These are phyloP conservation scores for Lagria hirta DNA, from an alignment of 2,888 invertebrate genomes.

Conservation along the genomic window DNA sequence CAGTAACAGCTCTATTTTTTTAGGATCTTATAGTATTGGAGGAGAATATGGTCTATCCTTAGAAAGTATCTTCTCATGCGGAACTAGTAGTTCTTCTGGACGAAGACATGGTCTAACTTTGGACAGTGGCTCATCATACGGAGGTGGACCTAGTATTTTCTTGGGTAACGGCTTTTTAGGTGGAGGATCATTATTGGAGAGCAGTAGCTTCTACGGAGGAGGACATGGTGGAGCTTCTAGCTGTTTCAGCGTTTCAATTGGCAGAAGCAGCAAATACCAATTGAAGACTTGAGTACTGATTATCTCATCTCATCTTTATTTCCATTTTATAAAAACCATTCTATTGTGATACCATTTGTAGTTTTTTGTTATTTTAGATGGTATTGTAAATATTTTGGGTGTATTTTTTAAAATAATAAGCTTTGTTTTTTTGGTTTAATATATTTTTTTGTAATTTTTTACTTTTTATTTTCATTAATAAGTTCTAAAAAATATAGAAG, in stretches of 20 bases:
- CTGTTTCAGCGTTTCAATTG: constrained; percentile 36
- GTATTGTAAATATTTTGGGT: constrained; percentile 28
- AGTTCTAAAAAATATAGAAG: too few relatives aligned
- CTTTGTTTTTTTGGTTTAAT: constrained; percentile 18
- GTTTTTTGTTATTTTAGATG: constrained; percentile 29
- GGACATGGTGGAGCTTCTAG: constrained; percentile 37
- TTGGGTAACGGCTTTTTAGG: constrained; percentile 11
- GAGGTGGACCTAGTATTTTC: constrained; percentile 13
- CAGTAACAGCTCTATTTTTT: too few relatives aligned
- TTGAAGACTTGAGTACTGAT: constrained; percentile 14
- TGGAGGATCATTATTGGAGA: constrained; percentile 9
- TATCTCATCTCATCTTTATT: constrained; percentile 24
- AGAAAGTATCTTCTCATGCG: not conserved
- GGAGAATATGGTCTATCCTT: constrained; percentile 13
- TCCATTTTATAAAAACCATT: constrained; percentile 19
- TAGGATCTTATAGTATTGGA: constrained; percentile 18
- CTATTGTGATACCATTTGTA: constrained; percentile 34
- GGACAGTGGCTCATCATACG: constrained; percentile 1
- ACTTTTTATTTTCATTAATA: too few relatives aligned
- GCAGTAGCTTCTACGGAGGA: constrained; percentile 26
- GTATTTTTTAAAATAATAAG: constrained; percentile 24
- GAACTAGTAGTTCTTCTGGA: constrained; percentile 11
- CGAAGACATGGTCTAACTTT: constrained; percentile 19
- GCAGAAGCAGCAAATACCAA: constrained; percentile 30
- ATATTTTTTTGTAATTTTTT: constrained; percentile 9